Evolutionary conservation across 2,113 vertebrate genomes (phyloP).

Genomic region (Caretta caretta): DNA sequence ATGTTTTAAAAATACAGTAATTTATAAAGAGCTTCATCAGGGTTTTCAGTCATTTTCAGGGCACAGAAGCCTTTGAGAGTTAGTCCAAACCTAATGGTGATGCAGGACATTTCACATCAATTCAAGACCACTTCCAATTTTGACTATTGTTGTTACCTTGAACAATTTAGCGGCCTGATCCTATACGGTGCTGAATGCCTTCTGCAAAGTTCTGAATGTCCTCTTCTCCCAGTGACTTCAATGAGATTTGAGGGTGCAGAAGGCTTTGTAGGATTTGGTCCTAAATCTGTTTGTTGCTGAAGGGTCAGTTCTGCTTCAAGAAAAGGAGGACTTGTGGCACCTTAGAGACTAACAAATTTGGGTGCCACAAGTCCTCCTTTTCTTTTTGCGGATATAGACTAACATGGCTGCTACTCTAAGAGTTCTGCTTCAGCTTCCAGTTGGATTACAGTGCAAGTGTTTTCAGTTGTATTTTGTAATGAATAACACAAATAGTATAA

Average conservation of each 20-base stretch:
- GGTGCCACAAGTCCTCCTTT: too few species aligned
- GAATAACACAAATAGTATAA: not conserved
- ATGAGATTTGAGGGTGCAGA: rapidly evolving
- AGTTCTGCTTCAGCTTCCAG: not conserved
- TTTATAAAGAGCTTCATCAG: not conserved
- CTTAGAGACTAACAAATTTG: too few species aligned
- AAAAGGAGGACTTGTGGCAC: too few species aligned
- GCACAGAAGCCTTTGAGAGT: not conserved
- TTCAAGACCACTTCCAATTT: not conserved
- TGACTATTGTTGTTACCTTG: not conserved
- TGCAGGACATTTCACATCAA: rapidly evolving
- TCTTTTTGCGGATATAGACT: too few species aligned
- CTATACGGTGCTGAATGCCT: not conserved
- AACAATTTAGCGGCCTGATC: rapidly evolving
- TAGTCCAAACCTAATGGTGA: not conserved
- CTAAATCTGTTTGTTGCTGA: not conserved
- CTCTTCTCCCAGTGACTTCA: not conserved
- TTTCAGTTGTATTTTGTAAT: not conserved
- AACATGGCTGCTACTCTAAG: too few species aligned
- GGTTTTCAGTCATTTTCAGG: not conserved
- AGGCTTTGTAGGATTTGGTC: not conserved
- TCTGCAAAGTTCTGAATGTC: not conserved
- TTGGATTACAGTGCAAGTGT: not conserved
- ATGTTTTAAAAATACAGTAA: not conserved
- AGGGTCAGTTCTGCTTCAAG: not conserved